Percentiles rank a stretch among this genome's conserved stretches.
These are phyloP conservation scores for Ameiurus melas DNA, from an alignment of 2,113 vertebrate species.

Conservation along the genomic window DNA sequence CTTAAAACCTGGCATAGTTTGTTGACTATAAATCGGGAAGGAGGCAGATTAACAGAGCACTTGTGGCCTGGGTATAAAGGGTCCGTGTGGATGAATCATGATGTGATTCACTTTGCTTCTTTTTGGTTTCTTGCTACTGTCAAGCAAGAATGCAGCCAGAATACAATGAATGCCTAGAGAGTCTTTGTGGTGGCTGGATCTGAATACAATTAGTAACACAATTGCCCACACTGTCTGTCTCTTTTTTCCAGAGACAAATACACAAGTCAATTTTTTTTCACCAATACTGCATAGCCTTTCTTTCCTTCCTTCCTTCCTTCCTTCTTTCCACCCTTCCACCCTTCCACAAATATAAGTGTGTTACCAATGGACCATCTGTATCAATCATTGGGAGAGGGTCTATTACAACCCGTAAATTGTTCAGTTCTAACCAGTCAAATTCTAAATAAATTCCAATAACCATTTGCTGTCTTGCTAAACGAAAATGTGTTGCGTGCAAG, in stretches of 20 bases:
- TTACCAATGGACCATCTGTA: not conserved
- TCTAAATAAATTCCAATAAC: not conserved
- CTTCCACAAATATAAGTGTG: not conserved
- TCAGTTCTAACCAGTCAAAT: not conserved
- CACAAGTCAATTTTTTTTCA: not conserved
- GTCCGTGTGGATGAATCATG: slow-evolving; percentile 39
- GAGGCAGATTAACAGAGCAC: slow-evolving; percentile 38
- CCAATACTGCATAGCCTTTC: too few relatives aligned
- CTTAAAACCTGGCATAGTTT: slow-evolving; percentile 26
- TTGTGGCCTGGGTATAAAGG: slow-evolving; percentile 42
- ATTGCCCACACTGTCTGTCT: not conserved
- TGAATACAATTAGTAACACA: not conserved
- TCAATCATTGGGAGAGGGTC: not conserved
- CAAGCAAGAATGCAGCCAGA: slow-evolving; percentile 17
- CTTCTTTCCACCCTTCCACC: too few relatives aligned
- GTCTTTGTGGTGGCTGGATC: not conserved
- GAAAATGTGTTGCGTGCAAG: not conserved
- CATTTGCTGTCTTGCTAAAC: not conserved
- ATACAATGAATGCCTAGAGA: not conserved
- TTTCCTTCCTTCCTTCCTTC: too few relatives aligned
- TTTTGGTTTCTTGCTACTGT: slow-evolving; percentile 8
- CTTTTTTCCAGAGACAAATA: not conserved
- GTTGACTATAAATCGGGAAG: slow-evolving; percentile 29
- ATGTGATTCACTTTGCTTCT: not conserved
- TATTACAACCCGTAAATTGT: not conserved